Conservation (phyloP, 2,797 vertebrate species). For the Poecilia gillii region DNA sequence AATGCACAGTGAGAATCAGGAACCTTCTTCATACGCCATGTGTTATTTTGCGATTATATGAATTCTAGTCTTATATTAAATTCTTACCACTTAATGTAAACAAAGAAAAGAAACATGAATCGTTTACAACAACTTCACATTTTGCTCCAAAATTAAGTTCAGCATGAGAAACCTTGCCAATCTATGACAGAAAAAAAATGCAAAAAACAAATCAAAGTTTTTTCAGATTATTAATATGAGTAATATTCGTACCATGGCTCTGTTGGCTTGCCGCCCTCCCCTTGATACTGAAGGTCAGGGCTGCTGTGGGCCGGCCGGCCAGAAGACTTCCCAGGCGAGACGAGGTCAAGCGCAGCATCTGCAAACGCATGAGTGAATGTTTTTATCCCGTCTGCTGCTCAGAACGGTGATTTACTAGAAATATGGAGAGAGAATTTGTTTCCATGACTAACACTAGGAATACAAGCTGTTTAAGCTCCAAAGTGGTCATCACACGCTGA, state of each 20-base stretch:
- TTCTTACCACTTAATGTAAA: background rate
- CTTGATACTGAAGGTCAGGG: constrained; percentile 44
- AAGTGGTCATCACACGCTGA: background rate
- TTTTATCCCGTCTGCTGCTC: background rate
- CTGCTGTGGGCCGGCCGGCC: constrained; percentile 46
- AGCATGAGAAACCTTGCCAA: background rate
- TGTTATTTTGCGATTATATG: background rate
- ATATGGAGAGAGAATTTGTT: background rate
- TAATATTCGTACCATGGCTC: constrained; percentile 49
- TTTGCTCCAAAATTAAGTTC: background rate
- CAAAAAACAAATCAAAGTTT: background rate
- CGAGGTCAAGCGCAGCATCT: constrained; percentile 77
- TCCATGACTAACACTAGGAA: background rate
- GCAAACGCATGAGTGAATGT: constrained; percentile 11
- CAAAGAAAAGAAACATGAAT: background rate
- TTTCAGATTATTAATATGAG: background rate
- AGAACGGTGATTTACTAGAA: too few species aligned
- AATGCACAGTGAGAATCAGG: background rate
- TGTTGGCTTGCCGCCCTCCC: constrained; percentile 71
- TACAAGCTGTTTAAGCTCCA: background rate
- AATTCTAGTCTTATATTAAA: background rate
- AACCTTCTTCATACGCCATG: background rate
- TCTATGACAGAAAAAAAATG: background rate
- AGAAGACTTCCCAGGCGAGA: constrained; percentile 61
- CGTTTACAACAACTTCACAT: background rate